Base-by-base conservation (phyloP, 1,140 invertebrate genomes). In the Chrysoperla carnea region DNA sequence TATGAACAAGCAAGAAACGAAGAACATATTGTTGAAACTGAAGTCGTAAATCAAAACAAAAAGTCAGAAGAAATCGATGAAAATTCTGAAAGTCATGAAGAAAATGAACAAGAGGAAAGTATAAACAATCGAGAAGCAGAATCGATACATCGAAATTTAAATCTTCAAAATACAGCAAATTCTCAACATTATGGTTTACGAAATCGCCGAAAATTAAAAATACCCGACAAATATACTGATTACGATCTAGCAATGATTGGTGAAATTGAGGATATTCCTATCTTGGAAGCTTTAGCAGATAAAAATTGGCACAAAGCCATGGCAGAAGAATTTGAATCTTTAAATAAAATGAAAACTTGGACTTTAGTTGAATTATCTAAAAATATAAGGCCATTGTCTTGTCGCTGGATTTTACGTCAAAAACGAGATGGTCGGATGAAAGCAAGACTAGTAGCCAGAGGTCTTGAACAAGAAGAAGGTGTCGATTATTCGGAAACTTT, bases 361-460 rank as follows among this genome's bases (percentile, higher is more conserved):
- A 31, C 6, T 7, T 31, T 31, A 31, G 29, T 31, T 7, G 11
- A 31, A 31, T 31, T 31, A 31, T 11, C 29, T 7, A 31, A 31
- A 31, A 11, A 11, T 6, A 6, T 7, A 11, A 31, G 11, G 11
- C 11, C 29, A n/a, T n/a, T n/a, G n/a, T n/a, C n/a, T n/a, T 51
- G 45, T 37, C 50, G 43, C 14, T 61, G 56, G 56, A 48, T 67
- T 11, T 60, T 51, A 23, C 36, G 47, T 33, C 33, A 47, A 31
- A 47, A 56, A 15, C 37, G 46, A 35, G 50, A 58, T 36, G 45
- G 50, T 3, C 45, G 7, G 33, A n/a, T n/a, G n/a, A n/a, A n/a
- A n/a, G n/a, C n/a, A n/a, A n/a, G n/a, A n/a, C n/a, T n/a, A n/a
- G n/a, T n/a, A n/a, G n/a, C n/a, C n/a, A n/a, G n/a, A n/a, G n/a